Percentiles rank a stretch among this genome's conserved stretches.
phyloP scores from a whole-genome alignment of 23 tunicate genomes.

The Phallusia fumigata region DNA sequence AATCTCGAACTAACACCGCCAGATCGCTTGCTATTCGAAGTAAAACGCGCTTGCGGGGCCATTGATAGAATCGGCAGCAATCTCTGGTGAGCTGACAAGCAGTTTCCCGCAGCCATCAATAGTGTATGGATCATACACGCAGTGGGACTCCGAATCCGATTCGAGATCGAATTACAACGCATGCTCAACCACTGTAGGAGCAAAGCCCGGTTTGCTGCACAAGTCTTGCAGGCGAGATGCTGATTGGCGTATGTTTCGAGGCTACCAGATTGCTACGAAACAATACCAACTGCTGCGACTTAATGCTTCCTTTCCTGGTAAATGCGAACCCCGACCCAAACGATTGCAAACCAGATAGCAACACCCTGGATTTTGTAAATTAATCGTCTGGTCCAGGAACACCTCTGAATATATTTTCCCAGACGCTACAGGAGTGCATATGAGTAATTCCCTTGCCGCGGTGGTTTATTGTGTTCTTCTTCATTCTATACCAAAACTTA shows the following conservation, averaged over 20 bases:
- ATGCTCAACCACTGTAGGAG: not conserved
- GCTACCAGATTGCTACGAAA: no score
- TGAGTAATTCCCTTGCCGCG: no score
- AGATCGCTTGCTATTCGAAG: not conserved
- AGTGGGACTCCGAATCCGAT: not conserved
- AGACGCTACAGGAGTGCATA: no score
- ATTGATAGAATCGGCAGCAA: slow-evolving; percentile 5
- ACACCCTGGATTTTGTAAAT: no score
- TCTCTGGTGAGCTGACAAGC: not conserved
- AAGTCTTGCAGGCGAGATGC: not conserved
- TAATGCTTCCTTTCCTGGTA: no score
- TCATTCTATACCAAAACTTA: no score
- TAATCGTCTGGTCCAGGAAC: no score
- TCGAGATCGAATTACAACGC: not conserved
- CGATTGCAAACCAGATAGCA: no score
- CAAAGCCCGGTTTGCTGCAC: not conserved
- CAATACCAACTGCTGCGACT: no score
- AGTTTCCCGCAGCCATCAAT: not conserved
- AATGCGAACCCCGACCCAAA: no score
- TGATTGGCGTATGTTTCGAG: not conserved
- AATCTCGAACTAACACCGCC: not conserved
- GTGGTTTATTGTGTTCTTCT: no score
- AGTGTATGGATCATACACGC: not conserved
- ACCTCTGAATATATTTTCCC: no score
- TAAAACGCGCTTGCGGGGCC: not conserved